Evolutionary conservation across 2,113 vertebrate genomes (phyloP).

Genomic region (Guaruba guarouba): DNA sequence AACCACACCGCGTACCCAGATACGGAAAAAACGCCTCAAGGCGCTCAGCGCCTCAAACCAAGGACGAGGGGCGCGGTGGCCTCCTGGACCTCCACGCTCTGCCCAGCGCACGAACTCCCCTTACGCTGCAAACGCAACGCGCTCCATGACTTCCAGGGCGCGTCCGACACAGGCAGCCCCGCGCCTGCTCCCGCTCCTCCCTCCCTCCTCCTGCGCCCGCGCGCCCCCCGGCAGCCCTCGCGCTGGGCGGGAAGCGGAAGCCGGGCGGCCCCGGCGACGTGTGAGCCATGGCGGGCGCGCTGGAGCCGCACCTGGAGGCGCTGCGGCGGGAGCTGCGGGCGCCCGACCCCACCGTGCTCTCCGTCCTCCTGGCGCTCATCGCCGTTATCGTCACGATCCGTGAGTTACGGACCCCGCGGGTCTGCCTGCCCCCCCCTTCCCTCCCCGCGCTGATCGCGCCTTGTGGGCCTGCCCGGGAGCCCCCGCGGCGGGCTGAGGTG

Average conservation of each 20-base stretch:
- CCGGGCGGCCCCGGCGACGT: rapidly evolving
- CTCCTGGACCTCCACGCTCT: background rate
- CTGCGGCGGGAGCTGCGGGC: slow-evolving; percentile 53
- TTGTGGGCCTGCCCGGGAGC: background rate
- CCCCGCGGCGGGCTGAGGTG: background rate
- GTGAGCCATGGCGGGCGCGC: background rate
- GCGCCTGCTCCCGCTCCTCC: no score
- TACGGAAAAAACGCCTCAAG: background rate
- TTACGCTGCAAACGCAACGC: background rate
- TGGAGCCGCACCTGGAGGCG: slow-evolving; percentile 59
- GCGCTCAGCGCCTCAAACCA: background rate
- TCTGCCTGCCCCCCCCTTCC: no score
- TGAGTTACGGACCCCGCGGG: slow-evolving; percentile 11
- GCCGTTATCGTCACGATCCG: slow-evolving; percentile 66
- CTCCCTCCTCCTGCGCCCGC: rapidly evolving
- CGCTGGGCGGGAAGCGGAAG: background rate
- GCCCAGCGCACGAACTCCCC: background rate
- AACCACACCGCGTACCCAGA: background rate
- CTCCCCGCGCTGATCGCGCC: rapidly evolving
- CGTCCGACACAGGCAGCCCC: background rate
- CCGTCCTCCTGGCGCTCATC: slow-evolving; percentile 57
- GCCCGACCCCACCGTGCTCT: slow-evolving; percentile 50
- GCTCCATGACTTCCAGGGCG: rapidly evolving
- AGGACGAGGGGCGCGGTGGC: background rate
- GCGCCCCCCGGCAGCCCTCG: background rate